Percentiles rank a stretch among this genome's conserved stretches.
Evolutionary conservation across 1,140 invertebrate species (phyloP).

Genomic region (Tetramorium alpestre): DNA sequence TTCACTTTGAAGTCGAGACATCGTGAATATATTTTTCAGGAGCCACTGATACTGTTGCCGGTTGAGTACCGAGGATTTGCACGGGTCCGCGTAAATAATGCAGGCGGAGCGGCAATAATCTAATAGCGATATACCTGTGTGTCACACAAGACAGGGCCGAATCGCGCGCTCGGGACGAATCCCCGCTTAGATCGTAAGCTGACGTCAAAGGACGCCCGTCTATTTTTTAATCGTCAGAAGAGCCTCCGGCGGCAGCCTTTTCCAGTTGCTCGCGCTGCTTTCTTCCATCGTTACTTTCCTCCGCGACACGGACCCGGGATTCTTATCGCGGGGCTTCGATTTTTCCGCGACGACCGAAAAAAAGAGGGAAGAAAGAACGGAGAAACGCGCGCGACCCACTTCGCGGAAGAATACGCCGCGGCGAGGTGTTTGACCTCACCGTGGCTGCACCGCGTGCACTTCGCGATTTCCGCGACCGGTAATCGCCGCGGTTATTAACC

Average conservation of each 20-base stretch:
- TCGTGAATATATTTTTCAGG: slow-evolving; percentile 39
- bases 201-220: slow-evolving; percentile 27
- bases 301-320: background rate
- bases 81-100: slow-evolving; percentile 33
- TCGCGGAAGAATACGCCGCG: slow-evolving; percentile 29
- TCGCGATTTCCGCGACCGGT: slow-evolving; percentile 41
- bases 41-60: slow-evolving; percentile 29
- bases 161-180: slow-evolving; percentile 1
- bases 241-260: background rate
- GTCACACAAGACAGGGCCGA: slow-evolving; percentile 9
- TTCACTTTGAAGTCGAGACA: slow-evolving; percentile 30
- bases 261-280: background rate
- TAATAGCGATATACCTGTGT: slow-evolving; percentile 35
- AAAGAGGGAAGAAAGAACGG: background rate
- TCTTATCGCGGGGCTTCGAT: slow-evolving; percentile 7
- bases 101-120: slow-evolving; percentile 35
- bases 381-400: slow-evolving; percentile 37
- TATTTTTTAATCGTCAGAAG: slow-evolving; percentile 40
- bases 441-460: slow-evolving; percentile 31
- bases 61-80: slow-evolving; percentile 18
- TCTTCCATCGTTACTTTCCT: background rate
- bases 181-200: slow-evolving; percentile 26
- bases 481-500: slow-evolving; percentile 52
- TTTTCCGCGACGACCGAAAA: slow-evolving; percentile 23
- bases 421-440: slow-evolving; percentile 28